These are phyloP conservation scores for Junco hyemalis DNA, from an alignment of 2,113 vertebrate species.

Conservation along the genomic window DNA sequence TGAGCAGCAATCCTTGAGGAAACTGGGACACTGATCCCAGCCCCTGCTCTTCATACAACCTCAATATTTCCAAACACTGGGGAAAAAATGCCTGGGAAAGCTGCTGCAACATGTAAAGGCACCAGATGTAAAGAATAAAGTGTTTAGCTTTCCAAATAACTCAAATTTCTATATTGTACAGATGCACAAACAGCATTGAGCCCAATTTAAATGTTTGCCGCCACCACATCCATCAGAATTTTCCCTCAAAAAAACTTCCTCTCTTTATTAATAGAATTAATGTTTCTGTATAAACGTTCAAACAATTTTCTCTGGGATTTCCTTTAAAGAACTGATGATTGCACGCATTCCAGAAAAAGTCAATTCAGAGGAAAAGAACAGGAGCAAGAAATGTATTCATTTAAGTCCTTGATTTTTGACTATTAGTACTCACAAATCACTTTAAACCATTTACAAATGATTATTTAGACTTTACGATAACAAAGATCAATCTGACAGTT, in stretches of 20 bases:
- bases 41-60: not conserved
- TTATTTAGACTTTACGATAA: constrained; percentile 1
- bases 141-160: not conserved
- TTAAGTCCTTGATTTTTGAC: not conserved
- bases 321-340: not conserved
- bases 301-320: not conserved
- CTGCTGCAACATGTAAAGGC: not conserved
- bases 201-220: not conserved
- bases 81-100: not conserved
- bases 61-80: not conserved
- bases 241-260: not conserved
- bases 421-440: not conserved
- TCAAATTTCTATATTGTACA: not conserved
- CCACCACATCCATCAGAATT: not conserved
- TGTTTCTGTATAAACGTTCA: not conserved
- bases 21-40: not conserved
- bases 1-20: not conserved
- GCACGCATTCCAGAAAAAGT: not conserved
- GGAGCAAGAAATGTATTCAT: not conserved
- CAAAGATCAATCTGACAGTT: not conserved
- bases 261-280: not conserved
- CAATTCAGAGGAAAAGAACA: not conserved
- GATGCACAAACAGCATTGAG: not conserved
- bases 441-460: not conserved
- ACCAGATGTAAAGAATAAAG: not conserved